A percentile compares a stretch with the other conserved stretches of the same genome.
These are phyloP conservation scores for Epinotia bilunana DNA, from an alignment of 2,888 invertebrate genomes.

Conservation along the genomic window DNA sequence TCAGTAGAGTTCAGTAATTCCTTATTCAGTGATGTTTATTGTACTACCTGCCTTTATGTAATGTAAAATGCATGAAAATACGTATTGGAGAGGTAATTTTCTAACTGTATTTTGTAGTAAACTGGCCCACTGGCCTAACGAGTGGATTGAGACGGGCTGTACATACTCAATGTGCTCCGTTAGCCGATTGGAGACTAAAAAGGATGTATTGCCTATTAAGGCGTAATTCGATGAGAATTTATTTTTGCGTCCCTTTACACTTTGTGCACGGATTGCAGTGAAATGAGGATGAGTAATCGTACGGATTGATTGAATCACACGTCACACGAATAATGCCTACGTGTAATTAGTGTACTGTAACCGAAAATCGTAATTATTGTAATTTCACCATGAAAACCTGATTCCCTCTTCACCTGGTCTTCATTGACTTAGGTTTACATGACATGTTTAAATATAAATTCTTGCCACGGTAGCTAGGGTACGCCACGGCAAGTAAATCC, in stretches of 20 bases:
- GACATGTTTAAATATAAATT: no score
- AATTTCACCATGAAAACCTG: no score
- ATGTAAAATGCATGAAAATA: no score
- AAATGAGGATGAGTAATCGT: constrained; percentile 10
- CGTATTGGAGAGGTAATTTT: constrained; percentile 10
- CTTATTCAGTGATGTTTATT: constrained; percentile 10
- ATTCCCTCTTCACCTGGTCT: no score
- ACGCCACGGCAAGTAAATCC: no score
- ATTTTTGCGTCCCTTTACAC: constrained; percentile 15
- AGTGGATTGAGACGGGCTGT: constrained; percentile 31
- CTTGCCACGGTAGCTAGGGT: no score
- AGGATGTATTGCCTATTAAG: constrained; percentile 30
- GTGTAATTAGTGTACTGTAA: no score
- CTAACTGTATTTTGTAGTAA: constrained; percentile 38
- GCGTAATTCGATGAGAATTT: constrained; percentile 18
- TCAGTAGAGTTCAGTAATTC: no score
- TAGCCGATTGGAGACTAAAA: constrained; percentile 22
- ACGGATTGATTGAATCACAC: background rate
- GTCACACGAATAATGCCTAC: no score
- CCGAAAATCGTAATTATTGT: no score
- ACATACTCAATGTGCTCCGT: constrained; percentile 34
- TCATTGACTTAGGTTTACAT: no score
- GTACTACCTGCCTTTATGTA: background rate
- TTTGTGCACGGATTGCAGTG: constrained; percentile 17
- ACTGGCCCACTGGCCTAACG: constrained; percentile 24